These are phyloP conservation scores for Oplegnathus fasciatus DNA, from an alignment of 2,113 vertebrate species.

Conservation along the genomic window DNA sequence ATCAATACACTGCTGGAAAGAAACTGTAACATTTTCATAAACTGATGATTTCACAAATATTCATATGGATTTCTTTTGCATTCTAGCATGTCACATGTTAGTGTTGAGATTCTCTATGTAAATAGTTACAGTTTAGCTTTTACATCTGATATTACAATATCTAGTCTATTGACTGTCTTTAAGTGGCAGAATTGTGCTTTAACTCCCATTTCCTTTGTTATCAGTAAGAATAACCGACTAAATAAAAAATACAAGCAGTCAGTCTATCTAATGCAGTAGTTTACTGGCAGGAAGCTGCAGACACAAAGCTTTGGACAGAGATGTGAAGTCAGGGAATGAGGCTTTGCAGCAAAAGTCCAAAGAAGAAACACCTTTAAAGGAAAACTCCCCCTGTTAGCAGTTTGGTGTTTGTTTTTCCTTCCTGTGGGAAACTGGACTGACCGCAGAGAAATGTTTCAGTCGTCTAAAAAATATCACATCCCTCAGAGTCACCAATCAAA, in stretches of 20 bases:
- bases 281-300: slow-evolving; percentile 94
- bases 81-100: slow-evolving; percentile 95
- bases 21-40: slow-evolving; percentile 90
- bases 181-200: slow-evolving; percentile 99
- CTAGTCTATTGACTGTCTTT: slow-evolving; percentile 90
- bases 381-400: slow-evolving; percentile 70
- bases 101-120: slow-evolving; percentile 90
- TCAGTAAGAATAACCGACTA: slow-evolving; percentile 91
- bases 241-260: slow-evolving; percentile 89
- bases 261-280: slow-evolving; percentile 90
- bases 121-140: slow-evolving; percentile 95
- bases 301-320: slow-evolving; percentile 90
- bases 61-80: slow-evolving; percentile 95
- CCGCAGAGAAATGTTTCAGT: not conserved
- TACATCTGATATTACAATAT: slow-evolving; percentile 91
- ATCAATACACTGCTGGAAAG: slow-evolving; percentile 94
- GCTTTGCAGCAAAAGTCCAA: slow-evolving; percentile 75
- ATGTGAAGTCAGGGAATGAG: slow-evolving; percentile 84
- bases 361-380: slow-evolving; percentile 46
- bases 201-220: slow-evolving; percentile 93
- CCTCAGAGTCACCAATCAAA: not conserved
- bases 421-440: not conserved
- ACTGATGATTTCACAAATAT: slow-evolving; percentile 93
- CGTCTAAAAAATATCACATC: too few species aligned
- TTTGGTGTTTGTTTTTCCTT: not conserved